Evolutionary conservation across 2,888 invertebrate species (phyloP), one percentile per base, ranked within the genome.

Genomic region (Horisme vitalbata): DNA sequence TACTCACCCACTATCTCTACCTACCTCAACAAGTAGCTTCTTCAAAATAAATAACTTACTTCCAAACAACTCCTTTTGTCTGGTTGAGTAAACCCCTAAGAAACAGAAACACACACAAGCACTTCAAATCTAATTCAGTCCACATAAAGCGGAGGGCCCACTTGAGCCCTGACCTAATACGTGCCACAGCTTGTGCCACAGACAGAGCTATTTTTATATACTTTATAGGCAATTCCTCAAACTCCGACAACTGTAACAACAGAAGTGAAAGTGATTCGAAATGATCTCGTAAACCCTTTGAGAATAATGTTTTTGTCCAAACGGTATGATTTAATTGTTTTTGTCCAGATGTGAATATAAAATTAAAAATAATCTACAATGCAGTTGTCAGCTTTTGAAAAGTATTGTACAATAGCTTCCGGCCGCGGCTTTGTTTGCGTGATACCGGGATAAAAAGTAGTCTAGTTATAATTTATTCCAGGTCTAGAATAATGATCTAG

Each of bases 201-300:
- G 38, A 41, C 51, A 26, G 12, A 10, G 13, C 57, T 60, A 60
- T 60, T 53, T 56, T 35, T 57, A 55, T 43, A 45, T 47, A 45
- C 55, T 57, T 59, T 59, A 59, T 59, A 54, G 57, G 30, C 37
- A 47, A 48, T 59, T 51, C 49, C 12, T 47, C 49, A 52, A 44
- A 47, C 47, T 32, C 37, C 36, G 60, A 57, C 60, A 60, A 45
- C 60, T 60, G 60, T 52, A 55, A 58, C 52, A 60, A 60, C 52
- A 54, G 39, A 13, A 48, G 20, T 37, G 37, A 41, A 41, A 51
- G 45, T 18, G 31, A 38, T 41, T 46, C 32, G 20, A 47, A 43
- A 36, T 23, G 23, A 31, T 37, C 36, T 52, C 57, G 45, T 52
- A 45, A 55, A 43, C 35, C 47, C 27, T 41, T 28, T 4, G 9